Percentiles rank a stretch among this genome's conserved stretches.
phyloP scores from a whole-genome alignment of 2,113 vertebrate genomes.

The Epinephelus cyanopodus region DNA sequence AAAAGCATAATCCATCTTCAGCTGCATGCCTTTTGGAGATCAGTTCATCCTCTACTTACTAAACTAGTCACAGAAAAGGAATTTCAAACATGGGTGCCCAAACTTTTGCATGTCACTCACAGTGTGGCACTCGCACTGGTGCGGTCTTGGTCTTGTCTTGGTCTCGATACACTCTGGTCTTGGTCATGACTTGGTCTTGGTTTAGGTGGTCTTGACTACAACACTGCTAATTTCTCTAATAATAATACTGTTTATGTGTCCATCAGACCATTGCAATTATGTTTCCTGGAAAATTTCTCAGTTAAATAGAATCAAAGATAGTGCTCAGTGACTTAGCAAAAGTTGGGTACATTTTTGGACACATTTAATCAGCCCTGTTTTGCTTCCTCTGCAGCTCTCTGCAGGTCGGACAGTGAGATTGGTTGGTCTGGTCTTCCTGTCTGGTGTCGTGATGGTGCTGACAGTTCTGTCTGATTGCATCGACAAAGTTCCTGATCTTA shows the following conservation, averaged over 20 bases:
- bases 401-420: neutral
- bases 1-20: too few species aligned
- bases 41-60: too few species aligned
- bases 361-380: conserved; percentile 34
- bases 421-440: conserved; percentile 13
- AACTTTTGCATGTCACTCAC: too few species aligned
- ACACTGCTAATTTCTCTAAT: neutral
- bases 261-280: neutral
- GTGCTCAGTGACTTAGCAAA: neutral
- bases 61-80: too few species aligned
- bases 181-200: too few species aligned
- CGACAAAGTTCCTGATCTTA: conserved; percentile 40
- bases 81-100: too few species aligned
- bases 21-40: too few species aligned
- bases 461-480: conserved; percentile 40
- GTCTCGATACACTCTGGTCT: too few species aligned
- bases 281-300: neutral
- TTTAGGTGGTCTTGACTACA: too few species aligned
- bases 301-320: neutral
- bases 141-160: too few species aligned
- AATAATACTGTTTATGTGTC: neutral
- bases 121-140: too few species aligned
- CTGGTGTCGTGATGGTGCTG: neutral
- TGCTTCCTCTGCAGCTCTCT: neutral
- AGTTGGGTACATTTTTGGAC: neutral